Percentiles rank a stretch among this genome's conserved stretches.
phyloP scores from a whole-genome alignment of 2,888 invertebrate species.

The Drosophila prostipennis region DNA sequence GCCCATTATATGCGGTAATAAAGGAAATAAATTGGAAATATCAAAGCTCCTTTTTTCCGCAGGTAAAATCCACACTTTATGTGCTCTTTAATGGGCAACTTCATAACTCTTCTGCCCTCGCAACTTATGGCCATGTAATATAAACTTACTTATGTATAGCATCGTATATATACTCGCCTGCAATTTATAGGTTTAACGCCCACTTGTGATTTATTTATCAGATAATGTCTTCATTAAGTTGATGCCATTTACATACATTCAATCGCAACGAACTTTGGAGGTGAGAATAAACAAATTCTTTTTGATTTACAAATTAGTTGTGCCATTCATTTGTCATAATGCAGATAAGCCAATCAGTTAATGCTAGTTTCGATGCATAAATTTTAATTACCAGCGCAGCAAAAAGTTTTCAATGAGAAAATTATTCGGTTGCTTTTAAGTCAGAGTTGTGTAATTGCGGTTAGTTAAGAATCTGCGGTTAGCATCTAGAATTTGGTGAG shows the following conservation, averaged over 20 bases:
- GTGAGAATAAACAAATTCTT: conserved; percentile 43
- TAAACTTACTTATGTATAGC: neutral
- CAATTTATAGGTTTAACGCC: conserved; percentile 43
- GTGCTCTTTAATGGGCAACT: conserved; percentile 61
- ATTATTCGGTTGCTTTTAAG: neutral
- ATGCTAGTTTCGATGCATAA: conserved; percentile 24
- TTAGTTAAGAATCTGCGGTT: neutral
- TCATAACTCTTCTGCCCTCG: conserved; percentile 35
- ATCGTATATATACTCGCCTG: conserved; percentile 12
- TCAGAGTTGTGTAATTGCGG: neutral
- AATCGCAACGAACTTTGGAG: conserved; percentile 31
- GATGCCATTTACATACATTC: conserved; percentile 39
- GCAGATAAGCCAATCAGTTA: conserved; percentile 38
- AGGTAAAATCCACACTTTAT: conserved; percentile 51
- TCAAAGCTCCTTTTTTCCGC: conserved; percentile 40
- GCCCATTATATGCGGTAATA: conserved; percentile 17
- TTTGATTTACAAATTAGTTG: conserved; percentile 43
- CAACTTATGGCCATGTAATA: conserved; percentile 13
- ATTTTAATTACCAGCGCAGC: conserved; percentile 13
- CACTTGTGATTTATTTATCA: conserved; percentile 44
- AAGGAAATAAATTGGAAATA: conserved; percentile 52
- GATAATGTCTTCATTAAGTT: conserved; percentile 47
- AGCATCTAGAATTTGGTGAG: too few relatives aligned
- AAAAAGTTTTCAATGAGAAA: neutral
- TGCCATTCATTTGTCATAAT: conserved; percentile 45